These are phyloP conservation scores for Aspidiotus destructor DNA, from an alignment of 2,888 invertebrate species.

Conservation along the genomic window DNA sequence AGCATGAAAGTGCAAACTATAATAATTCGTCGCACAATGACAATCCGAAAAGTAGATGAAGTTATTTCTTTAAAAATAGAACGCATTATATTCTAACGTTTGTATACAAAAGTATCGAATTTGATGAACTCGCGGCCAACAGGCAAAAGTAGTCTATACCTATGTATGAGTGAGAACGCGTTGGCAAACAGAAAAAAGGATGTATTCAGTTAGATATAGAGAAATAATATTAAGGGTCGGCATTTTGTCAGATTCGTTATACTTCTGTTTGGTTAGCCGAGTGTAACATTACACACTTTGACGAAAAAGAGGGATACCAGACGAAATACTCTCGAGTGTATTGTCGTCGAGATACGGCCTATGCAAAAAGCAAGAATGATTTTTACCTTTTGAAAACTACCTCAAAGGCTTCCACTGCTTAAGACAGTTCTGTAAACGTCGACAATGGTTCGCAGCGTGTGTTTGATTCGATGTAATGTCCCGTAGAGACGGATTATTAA, in stretches of 20 bases:
- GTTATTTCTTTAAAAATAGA: conserved; percentile 3
- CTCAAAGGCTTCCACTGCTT: conserved; percentile 11
- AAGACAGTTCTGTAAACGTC: conserved; percentile 3
- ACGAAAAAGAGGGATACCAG: conserved; percentile 16
- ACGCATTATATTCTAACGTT: neutral
- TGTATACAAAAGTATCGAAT: conserved; percentile 1
- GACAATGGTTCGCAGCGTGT: conserved; percentile 29
- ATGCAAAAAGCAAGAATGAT: conserved; percentile 13
- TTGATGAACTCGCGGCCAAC: conserved; percentile 20
- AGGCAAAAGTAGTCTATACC: neutral
- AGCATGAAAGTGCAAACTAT: conserved; percentile 10
- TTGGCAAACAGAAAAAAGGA: conserved; percentile 9
- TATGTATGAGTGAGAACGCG: neutral
- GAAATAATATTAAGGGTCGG: conserved; percentile 28
- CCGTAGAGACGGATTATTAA: conserved; percentile 31
- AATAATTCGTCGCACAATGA: neutral
- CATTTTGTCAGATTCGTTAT: conserved; percentile 31
- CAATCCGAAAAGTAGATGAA: conserved; percentile 11
- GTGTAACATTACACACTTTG: conserved; percentile 2
- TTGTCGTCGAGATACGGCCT: conserved; percentile 7
- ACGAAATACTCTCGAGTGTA: conserved; percentile 3
- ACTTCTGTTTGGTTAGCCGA: conserved; percentile 31
- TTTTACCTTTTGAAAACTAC: conserved; percentile 21
- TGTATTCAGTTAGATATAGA: conserved; percentile 4
- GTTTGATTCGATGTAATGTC: conserved; percentile 12